These are phyloP conservation scores for Cosmia trapezina DNA, from an alignment of 2,888 invertebrate species.

Conservation along the genomic window DNA sequence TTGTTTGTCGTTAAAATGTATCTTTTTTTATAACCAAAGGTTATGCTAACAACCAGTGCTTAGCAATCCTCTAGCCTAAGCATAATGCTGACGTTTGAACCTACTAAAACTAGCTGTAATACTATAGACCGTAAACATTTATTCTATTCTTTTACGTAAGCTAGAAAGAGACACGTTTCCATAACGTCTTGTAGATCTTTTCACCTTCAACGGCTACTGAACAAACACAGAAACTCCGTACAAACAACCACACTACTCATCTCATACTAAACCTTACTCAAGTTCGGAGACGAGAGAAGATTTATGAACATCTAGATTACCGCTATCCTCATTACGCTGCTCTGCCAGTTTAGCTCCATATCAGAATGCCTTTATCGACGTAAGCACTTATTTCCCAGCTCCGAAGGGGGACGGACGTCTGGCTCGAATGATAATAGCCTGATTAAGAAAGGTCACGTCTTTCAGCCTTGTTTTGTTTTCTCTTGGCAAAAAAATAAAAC, in stretches of 20 bases:
- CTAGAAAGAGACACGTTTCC: no score
- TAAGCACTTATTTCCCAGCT: constrained; percentile 63
- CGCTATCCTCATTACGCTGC: constrained; percentile 68
- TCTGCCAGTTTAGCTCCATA: constrained; percentile 64
- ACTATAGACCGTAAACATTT: no score
- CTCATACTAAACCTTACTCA: constrained; percentile 17
- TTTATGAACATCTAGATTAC: constrained; percentile 84
- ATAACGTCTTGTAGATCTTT: no score
- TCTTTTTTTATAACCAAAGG: no score
- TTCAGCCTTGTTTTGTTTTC: constrained; percentile 70
- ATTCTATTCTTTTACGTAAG: no score
- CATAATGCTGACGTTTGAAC: no score
- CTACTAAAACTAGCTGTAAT: no score
- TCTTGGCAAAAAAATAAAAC: constrained; percentile 60
- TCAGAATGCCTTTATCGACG: constrained; percentile 73
- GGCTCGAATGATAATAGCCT: constrained; percentile 85
- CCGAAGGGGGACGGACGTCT: constrained; percentile 67
- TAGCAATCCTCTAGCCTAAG: no score
- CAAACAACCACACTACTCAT: neutral
- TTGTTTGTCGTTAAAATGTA: no score
- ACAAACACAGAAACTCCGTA: no score
- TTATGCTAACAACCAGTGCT: no score
- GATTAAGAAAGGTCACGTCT: constrained; percentile 85
- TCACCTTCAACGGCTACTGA: no score
- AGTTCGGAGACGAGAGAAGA: constrained; percentile 68